Base-by-base conservation (phyloP, 2,797 vertebrate genomes). In the Acropternis orthonyx region DNA sequence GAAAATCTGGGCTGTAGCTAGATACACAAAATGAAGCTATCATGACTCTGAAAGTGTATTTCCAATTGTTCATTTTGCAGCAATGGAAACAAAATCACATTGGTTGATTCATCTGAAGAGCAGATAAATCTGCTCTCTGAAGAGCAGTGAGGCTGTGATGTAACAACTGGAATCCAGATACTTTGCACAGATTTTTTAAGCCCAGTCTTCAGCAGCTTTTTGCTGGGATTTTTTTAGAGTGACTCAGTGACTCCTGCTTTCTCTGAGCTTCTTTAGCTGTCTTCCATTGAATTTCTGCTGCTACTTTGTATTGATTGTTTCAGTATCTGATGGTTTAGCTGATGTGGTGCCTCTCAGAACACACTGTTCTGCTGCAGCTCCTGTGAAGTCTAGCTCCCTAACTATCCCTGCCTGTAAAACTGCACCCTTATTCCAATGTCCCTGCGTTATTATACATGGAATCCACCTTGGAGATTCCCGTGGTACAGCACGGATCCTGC, bases 361-460 rank as follows among this genome's bases (percentile, higher is more conserved):
- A 26, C 36, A 1, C 4, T 32, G 28, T 52, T 68, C 51, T 83
- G 37, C 63, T 83, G 37, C 41, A 69, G 58, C 27, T 81, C 9
- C 71, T 63, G 51, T 43, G 32, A 67, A 49, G 14, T 74, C 23
- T 12, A 4, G 36, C 66, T 63, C n/a, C 51, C 32, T 39, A 34
- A 10, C 18, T 37, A 28, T 39, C 49, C 51, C 34, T 69, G 54
- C 51, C 68, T 75, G 24, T 63, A 26, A 66, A 68, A 36, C 7
- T 12, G 6, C n/a, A 9, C 30, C 48, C 49, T 32, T 27, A 7
- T 41, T 62, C 26, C 23, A 5, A 3, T 22, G 22, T 27, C 66
- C n/a, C 39, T 19, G 66, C 5, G 2, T 52, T 49, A 24, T 32
- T 32, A 1, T 1, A 34, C 1, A 0, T 21, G 74, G 28, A 32